phyloP scores from a whole-genome alignment of 2,888 invertebrate genomes.

The Hydraecia micacea region DNA sequence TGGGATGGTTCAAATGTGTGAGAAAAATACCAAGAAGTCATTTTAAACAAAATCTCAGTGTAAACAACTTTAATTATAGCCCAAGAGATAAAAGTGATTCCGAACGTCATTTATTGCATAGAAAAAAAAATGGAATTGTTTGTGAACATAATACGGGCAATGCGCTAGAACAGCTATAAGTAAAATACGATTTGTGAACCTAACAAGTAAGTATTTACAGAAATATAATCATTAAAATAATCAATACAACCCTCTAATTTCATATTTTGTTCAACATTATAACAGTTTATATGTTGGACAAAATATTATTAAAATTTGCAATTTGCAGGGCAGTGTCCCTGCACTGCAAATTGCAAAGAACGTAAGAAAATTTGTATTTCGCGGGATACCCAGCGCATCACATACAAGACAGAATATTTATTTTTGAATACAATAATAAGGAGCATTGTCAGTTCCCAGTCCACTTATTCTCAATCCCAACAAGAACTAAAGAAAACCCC shows the following conservation, averaged over 20 bases:
- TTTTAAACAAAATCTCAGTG: neutral
- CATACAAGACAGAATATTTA: neutral
- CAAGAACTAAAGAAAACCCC: slow-evolving; percentile 17
- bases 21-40: neutral
- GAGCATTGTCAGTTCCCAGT: neutral
- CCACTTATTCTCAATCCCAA: slow-evolving; percentile 26
- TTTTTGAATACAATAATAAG: neutral
- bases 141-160: neutral
- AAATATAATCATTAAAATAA: no score
- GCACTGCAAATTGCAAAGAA: no score
- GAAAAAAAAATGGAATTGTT: neutral
- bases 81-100: neutral
- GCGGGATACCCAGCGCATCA: neutral
- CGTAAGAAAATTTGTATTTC: no score
- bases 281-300: no score
- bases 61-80: neutral
- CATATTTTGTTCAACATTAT: no score
- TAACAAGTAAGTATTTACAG: no score
- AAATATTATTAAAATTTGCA: no score
- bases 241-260: no score
- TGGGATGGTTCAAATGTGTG: neutral
- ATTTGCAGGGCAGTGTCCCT: no score
- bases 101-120: neutral
- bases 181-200: no score
- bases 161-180: neutral